Evolutionary conservation across 2,888 invertebrate species (phyloP), one percentile per base, ranked within the genome.

Genomic region (Choreutis nemorana): DNA sequence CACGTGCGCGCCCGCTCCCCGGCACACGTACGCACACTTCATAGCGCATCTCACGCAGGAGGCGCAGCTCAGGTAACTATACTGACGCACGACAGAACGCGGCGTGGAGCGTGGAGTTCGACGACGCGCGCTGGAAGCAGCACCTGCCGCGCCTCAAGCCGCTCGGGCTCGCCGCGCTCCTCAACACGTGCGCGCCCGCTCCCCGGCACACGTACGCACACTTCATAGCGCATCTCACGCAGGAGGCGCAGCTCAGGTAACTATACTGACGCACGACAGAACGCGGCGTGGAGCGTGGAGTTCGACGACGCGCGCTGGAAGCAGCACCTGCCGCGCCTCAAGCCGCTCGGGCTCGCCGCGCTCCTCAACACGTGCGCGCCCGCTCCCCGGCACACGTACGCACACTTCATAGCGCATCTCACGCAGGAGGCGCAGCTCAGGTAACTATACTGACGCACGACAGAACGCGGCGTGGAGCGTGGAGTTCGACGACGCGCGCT

Each of bases 31-130:
- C 67, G 86, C 91, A 20, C 87, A 91, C 53, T 97, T 98, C 73
- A 94, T 95, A 60, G 91, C 95, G 26, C 97, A 97, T 63, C 91
- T 98, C 40, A 91, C 94, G 2, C 94, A 94, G 50, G 94, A 96
- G 49, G 93, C 96, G 6, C 85, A 88, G 54, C 64, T 77, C 39
- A 80, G 75, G 79, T 77, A 15, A 21, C 5, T 13, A 8, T 9
- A 18, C 9, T n/a, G 4, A n/a, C 9, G 23, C 1, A n/a, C 6
- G 2, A 28, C 9, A 28, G 14, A 16, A 7, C 7, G 6, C 18
- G 18, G 6, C 8, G 8, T 18, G 6, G 7, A 7, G 18, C 18
- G 18, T 18, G 18, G 18, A 18, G 18, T 18, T 7, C 18, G 8
- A 18, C 8, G 7, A 18, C 6, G 82, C 83, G 42, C 90, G 89